phyloP scores from a whole-genome alignment of 2,797 vertebrate species.

The Molossus molossus region DNA sequence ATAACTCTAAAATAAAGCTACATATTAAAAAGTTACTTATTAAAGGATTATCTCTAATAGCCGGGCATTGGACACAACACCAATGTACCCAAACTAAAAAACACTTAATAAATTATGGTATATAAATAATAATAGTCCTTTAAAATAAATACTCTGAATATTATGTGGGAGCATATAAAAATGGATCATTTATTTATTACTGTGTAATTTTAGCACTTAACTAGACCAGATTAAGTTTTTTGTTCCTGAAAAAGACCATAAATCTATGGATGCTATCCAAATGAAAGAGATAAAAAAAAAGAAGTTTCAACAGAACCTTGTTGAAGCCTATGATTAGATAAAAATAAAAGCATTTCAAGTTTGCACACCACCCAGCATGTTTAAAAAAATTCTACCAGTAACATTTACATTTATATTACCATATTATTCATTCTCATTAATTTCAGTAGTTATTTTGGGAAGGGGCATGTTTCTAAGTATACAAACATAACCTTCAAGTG shows the following conservation, averaged over 20 bases:
- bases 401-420: not conserved
- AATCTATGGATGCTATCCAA: not conserved
- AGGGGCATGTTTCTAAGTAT: not conserved
- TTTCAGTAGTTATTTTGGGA: not conserved
- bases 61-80: not conserved
- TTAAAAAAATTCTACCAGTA: not conserved
- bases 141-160: slow-evolving; percentile 59
- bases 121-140: slow-evolving; percentile 39
- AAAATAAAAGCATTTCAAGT: slow-evolving; percentile 48
- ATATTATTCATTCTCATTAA: not conserved
- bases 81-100: not conserved
- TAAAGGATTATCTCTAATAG: slow-evolving; percentile 48
- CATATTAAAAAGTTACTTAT: slow-evolving; percentile 36
- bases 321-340: not conserved
- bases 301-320: slow-evolving; percentile 11
- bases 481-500: not conserved
- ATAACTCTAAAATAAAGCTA: slow-evolving; percentile 26
- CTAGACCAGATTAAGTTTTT: not conserved
- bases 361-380: not conserved
- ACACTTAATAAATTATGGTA: slow-evolving; percentile 62
- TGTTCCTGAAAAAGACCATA: not conserved
- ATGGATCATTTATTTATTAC: not conserved
- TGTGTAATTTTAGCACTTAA: slow-evolving; percentile 28
- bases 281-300: not conserved
- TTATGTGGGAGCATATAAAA: not conserved